These are phyloP conservation scores for Meda fulgida DNA, from an alignment of 2,797 vertebrate species.

Conservation along the genomic window DNA sequence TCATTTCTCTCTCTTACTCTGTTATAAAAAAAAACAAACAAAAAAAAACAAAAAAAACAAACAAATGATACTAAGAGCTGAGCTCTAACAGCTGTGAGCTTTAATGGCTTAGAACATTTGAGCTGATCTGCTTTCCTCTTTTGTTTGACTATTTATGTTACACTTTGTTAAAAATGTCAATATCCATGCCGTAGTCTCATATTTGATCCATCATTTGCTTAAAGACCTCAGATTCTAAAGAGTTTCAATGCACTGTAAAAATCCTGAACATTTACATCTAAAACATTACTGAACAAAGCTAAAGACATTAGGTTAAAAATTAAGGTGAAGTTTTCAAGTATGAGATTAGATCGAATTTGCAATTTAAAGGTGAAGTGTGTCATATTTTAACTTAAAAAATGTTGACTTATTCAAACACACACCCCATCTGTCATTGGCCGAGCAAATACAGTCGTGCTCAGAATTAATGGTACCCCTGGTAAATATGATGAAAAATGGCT, in stretches of 20 bases:
- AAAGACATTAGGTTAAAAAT: neutral
- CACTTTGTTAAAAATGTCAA: slow-evolving; percentile 7
- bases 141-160: slow-evolving; percentile 13
- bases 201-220: neutral
- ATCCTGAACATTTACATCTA: neutral
- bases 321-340: neutral
- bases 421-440: neutral
- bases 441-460: too few relatives aligned
- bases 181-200: neutral
- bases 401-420: neutral
- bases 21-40: too few relatives aligned
- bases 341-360: neutral
- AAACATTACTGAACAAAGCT: neutral
- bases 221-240: neutral
- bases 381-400: neutral
- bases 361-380: neutral
- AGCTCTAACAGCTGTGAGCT: slow-evolving; percentile 23
- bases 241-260: neutral
- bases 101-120: slow-evolving; percentile 30
- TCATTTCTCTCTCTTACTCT: neutral
- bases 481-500: too few relatives aligned
- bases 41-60: too few relatives aligned
- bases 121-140: slow-evolving; percentile 11
- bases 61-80: neutral
- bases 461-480: too few relatives aligned